phyloP scores from a whole-genome alignment of 1,140 invertebrate species.

The Drosophila simulans region DNA sequence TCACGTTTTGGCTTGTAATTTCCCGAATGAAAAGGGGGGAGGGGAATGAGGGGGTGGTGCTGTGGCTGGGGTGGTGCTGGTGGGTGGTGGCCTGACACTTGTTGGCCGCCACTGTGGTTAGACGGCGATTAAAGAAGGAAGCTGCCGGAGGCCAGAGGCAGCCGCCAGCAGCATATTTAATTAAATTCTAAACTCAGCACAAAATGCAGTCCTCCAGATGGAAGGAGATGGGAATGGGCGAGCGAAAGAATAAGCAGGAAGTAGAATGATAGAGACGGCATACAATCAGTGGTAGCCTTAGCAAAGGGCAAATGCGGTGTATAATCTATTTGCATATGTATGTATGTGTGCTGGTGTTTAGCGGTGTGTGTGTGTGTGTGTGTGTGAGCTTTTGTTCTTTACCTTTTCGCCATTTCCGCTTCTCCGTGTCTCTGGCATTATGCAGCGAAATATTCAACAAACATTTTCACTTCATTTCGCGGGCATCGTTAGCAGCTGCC shows the following conservation, averaged over 20 bases:
- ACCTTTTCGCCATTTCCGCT: constrained; percentile 35
- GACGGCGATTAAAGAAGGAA: constrained; percentile 53
- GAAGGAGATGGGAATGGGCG: not conserved
- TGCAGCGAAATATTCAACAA: constrained; percentile 58
- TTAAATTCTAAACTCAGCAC: constrained; percentile 62
- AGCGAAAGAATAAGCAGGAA: not conserved
- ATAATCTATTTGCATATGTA: constrained; percentile 4
- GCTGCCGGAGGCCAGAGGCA: constrained; percentile 9
- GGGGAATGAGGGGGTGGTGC: not conserved
- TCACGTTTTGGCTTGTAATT: constrained; percentile 64
- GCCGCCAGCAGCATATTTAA: constrained; percentile 54
- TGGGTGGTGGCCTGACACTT: constrained; percentile 39
- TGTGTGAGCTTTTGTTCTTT: constrained; percentile 17
- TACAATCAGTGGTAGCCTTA: constrained; percentile 15
- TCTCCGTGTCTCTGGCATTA: constrained; percentile 19
- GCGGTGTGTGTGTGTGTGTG: constrained; percentile 12
- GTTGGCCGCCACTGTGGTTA: constrained; percentile 52
- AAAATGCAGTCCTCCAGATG: constrained; percentile 38
- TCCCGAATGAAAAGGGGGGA: constrained; percentile 42
- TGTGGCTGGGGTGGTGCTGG: not conserved
- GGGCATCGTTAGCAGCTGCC: constrained; percentile 38
- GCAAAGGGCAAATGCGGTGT: constrained; percentile 12
- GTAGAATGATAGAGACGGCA: not conserved
- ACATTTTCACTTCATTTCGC: constrained; percentile 66
- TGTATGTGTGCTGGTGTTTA: constrained; percentile 8